Evolutionary conservation across 2,797 vertebrate species (phyloP), one percentile per base, ranked within the genome.

Genomic region (Sebastiscus tertius): DNA sequence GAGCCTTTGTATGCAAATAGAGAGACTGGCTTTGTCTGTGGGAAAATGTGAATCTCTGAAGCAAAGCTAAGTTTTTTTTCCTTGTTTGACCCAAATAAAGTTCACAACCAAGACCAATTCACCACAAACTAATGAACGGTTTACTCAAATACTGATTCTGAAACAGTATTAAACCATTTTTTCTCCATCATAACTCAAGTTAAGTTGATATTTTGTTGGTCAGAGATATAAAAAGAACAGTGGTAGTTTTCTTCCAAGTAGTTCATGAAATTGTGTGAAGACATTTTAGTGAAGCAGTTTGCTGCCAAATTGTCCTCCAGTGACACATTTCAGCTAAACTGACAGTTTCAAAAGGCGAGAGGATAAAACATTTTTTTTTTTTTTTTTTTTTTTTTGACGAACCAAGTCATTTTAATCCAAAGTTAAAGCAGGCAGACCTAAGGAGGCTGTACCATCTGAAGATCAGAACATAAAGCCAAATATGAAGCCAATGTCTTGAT

Each of bases 1-100:
- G 24, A 65, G 84, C 55, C 83, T 89, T 93, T 92, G 85, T 91
- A 89, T 90, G 89, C 79, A 90, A 90, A 94, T 88, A 63, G 68
- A 72, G 22, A 70, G 13, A 16, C 58, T 49, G 61, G 52, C 58
- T 75, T 69, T 68, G 77, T 81, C 52, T 81, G 70, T 73, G 72
- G 31, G 71, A 75, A 42, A 78, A 83, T 85, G 61, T 73, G 71
- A 67, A 42, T 68, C 22, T 72, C 55, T 68, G 24, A 67, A 52
- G 52, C 14, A 55, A 55, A 73, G 69, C 39, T 66, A 54, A 24
- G 60, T 64, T 54, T 81, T 12, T 12, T 33, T 36, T 36, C 4
- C 3, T 52, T 31, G 14, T 70, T 76, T 54, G 46, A 26, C 24
- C 54, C 18, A 29, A 36, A 72, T 58, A 39, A 63, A 66, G 22